phyloP scores from a whole-genome alignment of 2,888 invertebrate genomes.

The Seira ritae region DNA sequence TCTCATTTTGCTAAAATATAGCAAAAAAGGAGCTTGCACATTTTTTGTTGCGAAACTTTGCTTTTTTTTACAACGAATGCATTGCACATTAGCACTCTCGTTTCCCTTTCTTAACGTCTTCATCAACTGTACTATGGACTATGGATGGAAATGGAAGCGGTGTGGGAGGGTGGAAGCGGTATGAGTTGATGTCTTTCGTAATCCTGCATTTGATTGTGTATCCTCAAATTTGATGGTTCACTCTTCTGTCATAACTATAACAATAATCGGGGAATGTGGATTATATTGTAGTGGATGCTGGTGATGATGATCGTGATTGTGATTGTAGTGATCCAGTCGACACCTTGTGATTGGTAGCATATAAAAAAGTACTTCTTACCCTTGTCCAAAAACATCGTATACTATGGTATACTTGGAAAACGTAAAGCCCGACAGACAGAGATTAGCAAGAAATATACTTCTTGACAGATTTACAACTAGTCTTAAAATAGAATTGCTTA shows the following conservation, averaged over 20 bases:
- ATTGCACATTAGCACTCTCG: neutral
- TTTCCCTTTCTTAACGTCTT: neutral
- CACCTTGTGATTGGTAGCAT: neutral
- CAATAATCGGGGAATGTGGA: constrained; percentile 36
- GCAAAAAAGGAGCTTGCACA: too few relatives aligned
- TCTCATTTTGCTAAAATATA: too few relatives aligned
- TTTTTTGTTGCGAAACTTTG: too few relatives aligned
- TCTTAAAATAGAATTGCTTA: constrained; percentile 18
- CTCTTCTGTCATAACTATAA: constrained; percentile 35
- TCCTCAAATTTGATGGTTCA: constrained; percentile 28
- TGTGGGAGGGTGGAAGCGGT: neutral
- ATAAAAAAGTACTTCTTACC: neutral
- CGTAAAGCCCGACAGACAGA: neutral
- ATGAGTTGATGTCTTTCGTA: constrained; percentile 18
- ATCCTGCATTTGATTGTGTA: constrained; percentile 26
- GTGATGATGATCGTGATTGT: neutral
- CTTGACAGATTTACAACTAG: constrained; percentile 1
- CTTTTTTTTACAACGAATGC: too few relatives aligned
- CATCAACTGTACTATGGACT: neutral
- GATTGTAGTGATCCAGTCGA: neutral
- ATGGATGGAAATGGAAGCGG: neutral
- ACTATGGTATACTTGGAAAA: too few relatives aligned
- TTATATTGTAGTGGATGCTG: neutral
- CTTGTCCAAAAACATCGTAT: too few relatives aligned
- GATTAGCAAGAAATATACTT: neutral